Evolutionary conservation across 1,140 invertebrate species (phyloP), one percentile per base, ranked within the genome.

Genomic region (Bombus terrestris): DNA sequence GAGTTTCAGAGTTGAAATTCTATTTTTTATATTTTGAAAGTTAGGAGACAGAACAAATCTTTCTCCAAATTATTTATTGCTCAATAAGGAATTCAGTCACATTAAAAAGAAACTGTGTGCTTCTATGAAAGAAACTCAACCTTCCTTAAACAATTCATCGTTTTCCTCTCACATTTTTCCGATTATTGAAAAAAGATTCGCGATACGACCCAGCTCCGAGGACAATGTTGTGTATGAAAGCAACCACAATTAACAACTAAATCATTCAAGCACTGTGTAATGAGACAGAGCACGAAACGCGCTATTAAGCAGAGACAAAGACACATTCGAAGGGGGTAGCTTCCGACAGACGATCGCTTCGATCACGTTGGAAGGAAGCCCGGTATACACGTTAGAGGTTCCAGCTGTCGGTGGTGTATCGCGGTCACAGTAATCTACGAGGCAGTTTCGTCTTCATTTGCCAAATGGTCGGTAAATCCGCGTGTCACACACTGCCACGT

Each of bases 401-500:
- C n/a, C 28, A 62, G 68, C 53, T 85, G 75, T 80, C 39, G 83
- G 66, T 80, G 68, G 83, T 81, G 69, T 74, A 85, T 85, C 85
- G 72, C 86, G 53, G 39, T 43, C 32, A n/a, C 39, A 62, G 85
- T 91, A 92, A 92, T 92, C 91, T 90, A 91, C 87, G 90, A 89
- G 86, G 91, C 78, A 92, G 90, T 92, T 92, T 91, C 91, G 88
- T 92, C 92, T 92, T 92, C 90, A 92, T 92, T 92, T 92, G 86
- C 85, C 86, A 92, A 92, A 92, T 92, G 90, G 91, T 84, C 88
- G 92, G 89, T 92, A 92, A 92, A 92, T 92, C 91, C 88, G 82
- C 25, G 75, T 77, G 73, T 59, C 76, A 84, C 76, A 64, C 69
- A 78, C 85, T 81, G 88, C 85, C 85, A 79, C 59, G 86, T 43